Evolutionary conservation across 2,888 invertebrate species (phyloP).

Genomic region (Cosmia pyralina): DNA sequence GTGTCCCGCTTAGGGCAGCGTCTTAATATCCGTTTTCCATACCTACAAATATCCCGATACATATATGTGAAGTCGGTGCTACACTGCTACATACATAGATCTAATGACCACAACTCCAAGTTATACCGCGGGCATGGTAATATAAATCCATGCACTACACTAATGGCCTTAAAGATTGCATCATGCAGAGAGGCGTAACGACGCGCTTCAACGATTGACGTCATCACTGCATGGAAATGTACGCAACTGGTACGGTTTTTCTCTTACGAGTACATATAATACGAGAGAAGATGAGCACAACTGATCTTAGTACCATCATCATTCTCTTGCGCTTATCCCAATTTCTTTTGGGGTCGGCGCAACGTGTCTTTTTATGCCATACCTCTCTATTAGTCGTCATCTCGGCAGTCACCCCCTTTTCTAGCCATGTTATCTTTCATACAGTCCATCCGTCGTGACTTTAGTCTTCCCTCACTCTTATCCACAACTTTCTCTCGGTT

Average conservation of each 20-base stretch:
- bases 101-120: background rate
- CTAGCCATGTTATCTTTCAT: no score
- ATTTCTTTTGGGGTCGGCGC: no score
- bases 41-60: background rate
- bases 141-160: constrained; percentile 11
- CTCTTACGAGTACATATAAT: background rate
- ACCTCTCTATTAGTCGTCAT: no score
- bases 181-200: constrained; percentile 18
- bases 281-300: background rate
- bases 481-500: background rate
- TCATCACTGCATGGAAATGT: constrained; percentile 6
- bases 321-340: no score
- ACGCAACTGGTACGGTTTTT: constrained; percentile 6
- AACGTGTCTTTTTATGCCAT: no score
- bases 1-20: no score
- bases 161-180: constrained; percentile 35
- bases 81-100: background rate
- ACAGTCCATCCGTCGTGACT: no score
- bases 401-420: no score
- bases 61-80: no score
- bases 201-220: constrained; percentile 17
- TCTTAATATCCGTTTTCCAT: background rate
- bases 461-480: no score
- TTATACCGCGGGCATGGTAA: background rate
- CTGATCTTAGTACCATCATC: background rate